phyloP scores from a whole-genome alignment of 2,888 invertebrate genomes.

The Salticus scenicus region DNA sequence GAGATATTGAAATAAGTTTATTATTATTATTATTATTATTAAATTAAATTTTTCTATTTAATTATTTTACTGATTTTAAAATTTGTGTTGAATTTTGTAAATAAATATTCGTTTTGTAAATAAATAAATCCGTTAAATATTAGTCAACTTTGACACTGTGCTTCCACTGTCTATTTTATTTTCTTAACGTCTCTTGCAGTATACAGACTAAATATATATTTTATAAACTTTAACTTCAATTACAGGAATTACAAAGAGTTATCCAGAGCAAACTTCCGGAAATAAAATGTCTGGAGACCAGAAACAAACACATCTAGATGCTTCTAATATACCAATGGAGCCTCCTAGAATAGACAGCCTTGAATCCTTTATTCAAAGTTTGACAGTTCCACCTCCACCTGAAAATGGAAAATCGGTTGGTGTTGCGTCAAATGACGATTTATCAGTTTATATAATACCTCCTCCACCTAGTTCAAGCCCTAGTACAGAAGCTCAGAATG shows the following conservation, averaged over 20 bases:
- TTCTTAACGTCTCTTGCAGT: too few relatives aligned
- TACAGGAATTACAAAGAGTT: not conserved
- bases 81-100: too few relatives aligned
- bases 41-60: too few relatives aligned
- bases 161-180: too few relatives aligned
- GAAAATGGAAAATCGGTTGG: not conserved
- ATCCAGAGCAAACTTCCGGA: not conserved
- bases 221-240: not conserved
- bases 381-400: constrained; percentile 86
- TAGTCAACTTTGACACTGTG: too few relatives aligned
- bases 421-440: constrained; percentile 78
- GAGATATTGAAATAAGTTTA: too few relatives aligned
- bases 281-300: not conserved
- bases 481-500: constrained; percentile 68
- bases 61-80: too few relatives aligned
- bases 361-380: constrained; percentile 88
- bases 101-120: too few relatives aligned
- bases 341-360: constrained; percentile 75
- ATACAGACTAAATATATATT: too few relatives aligned
- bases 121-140: too few relatives aligned
- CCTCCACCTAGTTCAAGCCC: constrained; percentile 78
- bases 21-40: too few relatives aligned
- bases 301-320: not conserved
- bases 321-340: not conserved
- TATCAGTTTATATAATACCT: constrained; percentile 88